Conservation (phyloP, 2,113 vertebrate species). For the Bettongia penicillata region DNA sequence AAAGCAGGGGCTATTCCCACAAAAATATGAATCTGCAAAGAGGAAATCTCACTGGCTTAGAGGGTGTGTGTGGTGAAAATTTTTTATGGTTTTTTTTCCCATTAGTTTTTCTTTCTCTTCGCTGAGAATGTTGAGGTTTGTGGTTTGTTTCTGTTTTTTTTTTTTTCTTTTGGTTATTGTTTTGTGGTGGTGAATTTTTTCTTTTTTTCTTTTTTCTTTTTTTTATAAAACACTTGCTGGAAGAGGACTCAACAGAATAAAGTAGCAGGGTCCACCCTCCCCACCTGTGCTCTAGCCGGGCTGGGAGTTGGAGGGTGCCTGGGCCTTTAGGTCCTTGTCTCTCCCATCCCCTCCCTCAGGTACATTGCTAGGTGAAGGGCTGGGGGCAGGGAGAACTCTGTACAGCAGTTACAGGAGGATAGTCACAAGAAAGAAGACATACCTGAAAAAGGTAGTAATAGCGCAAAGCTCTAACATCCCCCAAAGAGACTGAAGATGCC, state of each 20-base stretch:
- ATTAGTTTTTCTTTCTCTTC: slow-evolving; percentile 68
- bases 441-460: slow-evolving; percentile 76
- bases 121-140: slow-evolving; percentile 15
- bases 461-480: slow-evolving; percentile 80
- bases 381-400: slow-evolving; percentile 71
- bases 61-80: slow-evolving; percentile 71
- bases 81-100: slow-evolving; percentile 53
- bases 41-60: slow-evolving; percentile 78
- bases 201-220: slow-evolving; percentile 33
- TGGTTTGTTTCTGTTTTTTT: slow-evolving; percentile 4
- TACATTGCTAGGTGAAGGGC: slow-evolving; percentile 27
- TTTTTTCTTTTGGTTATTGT: no score
- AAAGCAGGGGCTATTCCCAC: slow-evolving; percentile 83
- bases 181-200: slow-evolving; percentile 65
- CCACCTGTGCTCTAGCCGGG: slow-evolving; percentile 49
- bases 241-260: slow-evolving; percentile 75
- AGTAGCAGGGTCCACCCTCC: slow-evolving; percentile 64
- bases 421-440: slow-evolving; percentile 77
- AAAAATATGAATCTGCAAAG: slow-evolving; percentile 85
- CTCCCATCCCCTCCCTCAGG: slow-evolving; percentile 52
- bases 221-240: slow-evolving; percentile 78
- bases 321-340: slow-evolving; percentile 58
- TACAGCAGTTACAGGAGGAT: slow-evolving; percentile 80
- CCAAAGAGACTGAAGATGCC: slow-evolving; percentile 76
- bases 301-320: slow-evolving; percentile 23